A percentile compares a stretch with the other conserved stretches of the same genome.
Evolutionary conservation across 1,140 invertebrate species (phyloP).

Genomic region (Diabrotica undecimpunctata): DNA sequence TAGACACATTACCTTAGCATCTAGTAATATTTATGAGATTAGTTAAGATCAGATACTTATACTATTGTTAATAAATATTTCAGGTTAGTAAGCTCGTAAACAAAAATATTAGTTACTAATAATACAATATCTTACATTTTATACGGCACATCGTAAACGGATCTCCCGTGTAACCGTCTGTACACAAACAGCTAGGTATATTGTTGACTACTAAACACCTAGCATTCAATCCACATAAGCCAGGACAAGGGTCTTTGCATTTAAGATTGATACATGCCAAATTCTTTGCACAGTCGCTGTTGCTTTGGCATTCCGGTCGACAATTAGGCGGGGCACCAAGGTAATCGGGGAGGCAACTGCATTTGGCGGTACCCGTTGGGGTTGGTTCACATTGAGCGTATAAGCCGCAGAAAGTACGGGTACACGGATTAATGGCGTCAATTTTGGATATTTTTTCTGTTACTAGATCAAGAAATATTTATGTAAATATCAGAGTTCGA

Average conservation of each 20-base stretch:
- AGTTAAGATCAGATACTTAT: too few species aligned
- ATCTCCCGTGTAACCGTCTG: constrained; percentile 64
- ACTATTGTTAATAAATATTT: too few species aligned
- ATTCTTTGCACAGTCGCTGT: constrained; percentile 60
- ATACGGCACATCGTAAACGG: constrained; percentile 59
- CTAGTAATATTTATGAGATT: too few species aligned
- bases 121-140: constrained; percentile 50
- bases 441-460: constrained; percentile 18
- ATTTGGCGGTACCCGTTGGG: constrained; percentile 54
- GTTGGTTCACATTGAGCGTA: constrained; percentile 66
- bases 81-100: not conserved
- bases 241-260: constrained; percentile 70
- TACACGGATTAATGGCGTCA: constrained; percentile 59
- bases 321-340: constrained; percentile 65
- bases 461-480: not conserved
- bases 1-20: too few species aligned
- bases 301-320: constrained; percentile 63
- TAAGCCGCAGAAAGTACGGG: constrained; percentile 72
- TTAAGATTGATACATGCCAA: constrained; percentile 61
- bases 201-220: constrained; percentile 72
- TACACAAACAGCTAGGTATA: constrained; percentile 68
- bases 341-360: constrained; percentile 59
- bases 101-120: constrained; percentile 13
- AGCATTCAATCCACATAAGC: constrained; percentile 69
- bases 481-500: too few species aligned